Evolutionary conservation across 2,888 invertebrate genomes (phyloP), one percentile per base, ranked within the genome.

Genomic region (Biston betularia): DNA sequence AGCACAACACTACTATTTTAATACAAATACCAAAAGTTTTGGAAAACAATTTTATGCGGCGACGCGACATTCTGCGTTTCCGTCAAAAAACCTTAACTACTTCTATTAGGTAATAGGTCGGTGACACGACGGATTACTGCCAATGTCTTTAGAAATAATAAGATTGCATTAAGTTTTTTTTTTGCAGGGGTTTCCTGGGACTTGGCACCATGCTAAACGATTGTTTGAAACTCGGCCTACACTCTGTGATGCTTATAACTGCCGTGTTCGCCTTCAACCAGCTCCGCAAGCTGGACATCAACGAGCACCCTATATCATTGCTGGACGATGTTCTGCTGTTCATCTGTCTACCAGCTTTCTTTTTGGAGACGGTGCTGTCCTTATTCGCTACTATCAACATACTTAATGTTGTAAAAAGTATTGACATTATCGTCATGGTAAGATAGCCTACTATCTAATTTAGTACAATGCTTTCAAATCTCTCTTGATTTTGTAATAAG

Each of bases 261-360:
- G 94, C 93, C 0, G 82, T 95, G 4, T 82, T 95, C 24, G 95
- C 96, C 0, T 96, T 95, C 82, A 90, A 94, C 65, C 95, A 96
- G 84, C 94, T 96, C 38, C 93, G 94, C 3, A 95, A 95, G 76
- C 84, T 97, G 68, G 96, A 97, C 77, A 91, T 96, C 64, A 96
- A 96, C 78, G 93, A 92, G 65, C 95, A 95, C 67, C 95, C 95
- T 4, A 94, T 96, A 49, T 95, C 96, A 0, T 84, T 95, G 11
- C 90, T 97, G 40, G 97, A 97, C 75, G 96, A 96, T 76, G 94
- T 96, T 0, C 87, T 97, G 0, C 91, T 97, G 0, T 96, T 96
- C 78, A 94, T 96, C 59, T 96, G 96, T 68, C 88, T 96, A 24
- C 97, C 97, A 0, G 96, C 96, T 14, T 96, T 96, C 88, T 96